phyloP scores from a whole-genome alignment of 2,797 vertebrate species.

The Microcaecilia unicolor region DNA sequence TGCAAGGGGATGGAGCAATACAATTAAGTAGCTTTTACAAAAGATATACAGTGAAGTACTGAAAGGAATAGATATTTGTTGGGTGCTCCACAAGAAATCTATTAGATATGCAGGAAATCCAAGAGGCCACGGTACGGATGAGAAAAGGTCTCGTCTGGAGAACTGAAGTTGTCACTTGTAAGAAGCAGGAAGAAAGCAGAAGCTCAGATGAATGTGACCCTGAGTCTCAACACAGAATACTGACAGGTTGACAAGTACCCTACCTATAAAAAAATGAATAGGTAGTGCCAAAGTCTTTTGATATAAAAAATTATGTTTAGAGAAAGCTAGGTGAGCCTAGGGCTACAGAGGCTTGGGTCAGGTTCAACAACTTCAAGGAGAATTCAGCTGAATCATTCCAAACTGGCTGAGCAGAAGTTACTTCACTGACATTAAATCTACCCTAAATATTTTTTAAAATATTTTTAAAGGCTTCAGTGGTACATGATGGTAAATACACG shows the following conservation, averaged over 20 bases:
- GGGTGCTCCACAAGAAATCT: slow-evolving; percentile 18
- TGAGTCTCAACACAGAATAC: slow-evolving; percentile 6
- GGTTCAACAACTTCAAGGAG: slow-evolving; percentile 23
- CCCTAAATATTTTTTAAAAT: background rate
- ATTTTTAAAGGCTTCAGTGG: too few relatives aligned
- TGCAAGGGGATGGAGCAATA: too few relatives aligned
- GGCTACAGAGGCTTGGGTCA: slow-evolving; percentile 18
- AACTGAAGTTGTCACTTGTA: slow-evolving; percentile 9
- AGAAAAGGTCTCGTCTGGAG: slow-evolving; percentile 3
- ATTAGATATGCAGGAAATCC: slow-evolving; percentile 1
- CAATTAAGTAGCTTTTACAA: too few relatives aligned
- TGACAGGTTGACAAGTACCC: slow-evolving; percentile 25
- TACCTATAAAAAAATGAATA: background rate
- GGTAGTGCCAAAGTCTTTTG: slow-evolving; percentile 21
- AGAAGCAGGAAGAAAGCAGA: slow-evolving; percentile 16
- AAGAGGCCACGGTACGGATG: slow-evolving; percentile 15
- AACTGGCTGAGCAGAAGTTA: background rate
- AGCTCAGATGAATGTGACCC: slow-evolving; percentile 11
- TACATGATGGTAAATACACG: too few relatives aligned
- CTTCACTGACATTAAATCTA: slow-evolving; percentile 23
- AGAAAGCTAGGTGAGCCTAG: slow-evolving; percentile 7
- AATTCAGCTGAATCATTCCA: slow-evolving; percentile 4
- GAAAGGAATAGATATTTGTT: too few relatives aligned
- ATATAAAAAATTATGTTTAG: background rate
- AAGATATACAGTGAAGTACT: too few relatives aligned